These are phyloP conservation scores for Petrocephalus sullivani DNA, from an alignment of 2,797 vertebrate genomes.

Conservation along the genomic window DNA sequence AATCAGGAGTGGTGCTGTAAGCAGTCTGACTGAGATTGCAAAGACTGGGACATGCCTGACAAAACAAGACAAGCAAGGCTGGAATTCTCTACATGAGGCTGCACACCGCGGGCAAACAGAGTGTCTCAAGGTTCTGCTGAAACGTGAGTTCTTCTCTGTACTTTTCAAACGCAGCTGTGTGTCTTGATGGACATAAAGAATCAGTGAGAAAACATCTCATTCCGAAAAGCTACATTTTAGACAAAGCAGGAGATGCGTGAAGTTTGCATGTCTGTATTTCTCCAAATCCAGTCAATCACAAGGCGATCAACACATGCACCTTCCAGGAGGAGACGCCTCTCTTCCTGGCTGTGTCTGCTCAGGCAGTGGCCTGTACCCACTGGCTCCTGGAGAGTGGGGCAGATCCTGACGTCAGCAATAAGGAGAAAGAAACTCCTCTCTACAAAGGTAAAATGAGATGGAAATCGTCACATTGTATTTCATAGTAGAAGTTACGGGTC, in stretches of 20 bases:
- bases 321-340: conserved; percentile 68
- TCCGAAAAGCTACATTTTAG: neutral
- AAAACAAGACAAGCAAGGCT: conserved; percentile 66
- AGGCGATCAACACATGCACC: conserved; percentile 62
- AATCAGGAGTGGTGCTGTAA: conserved; percentile 63
- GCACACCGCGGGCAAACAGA: conserved; percentile 66
- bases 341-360: conserved; percentile 57
- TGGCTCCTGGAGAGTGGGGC: conserved; percentile 68
- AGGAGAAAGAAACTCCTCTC: conserved; percentile 67
- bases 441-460: conserved; percentile 62
- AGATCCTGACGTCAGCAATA: conserved; percentile 69
- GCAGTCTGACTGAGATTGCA: conserved; percentile 59
- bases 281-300: conserved; percentile 56
- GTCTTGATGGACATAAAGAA: neutral
- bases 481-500: neutral
- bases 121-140: conserved; percentile 65
- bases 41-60: conserved; percentile 58
- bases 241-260: neutral
- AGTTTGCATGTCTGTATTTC: neutral
- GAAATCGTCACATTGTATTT: neutral
- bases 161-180: neutral
- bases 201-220: neutral
- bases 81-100: conserved; percentile 74
- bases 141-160: conserved; percentile 52
- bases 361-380: conserved; percentile 64